Evolutionary conservation across 1,140 invertebrate species (phyloP), one percentile per base, ranked within the genome.

Genomic region (Ooceraea biroi): DNA sequence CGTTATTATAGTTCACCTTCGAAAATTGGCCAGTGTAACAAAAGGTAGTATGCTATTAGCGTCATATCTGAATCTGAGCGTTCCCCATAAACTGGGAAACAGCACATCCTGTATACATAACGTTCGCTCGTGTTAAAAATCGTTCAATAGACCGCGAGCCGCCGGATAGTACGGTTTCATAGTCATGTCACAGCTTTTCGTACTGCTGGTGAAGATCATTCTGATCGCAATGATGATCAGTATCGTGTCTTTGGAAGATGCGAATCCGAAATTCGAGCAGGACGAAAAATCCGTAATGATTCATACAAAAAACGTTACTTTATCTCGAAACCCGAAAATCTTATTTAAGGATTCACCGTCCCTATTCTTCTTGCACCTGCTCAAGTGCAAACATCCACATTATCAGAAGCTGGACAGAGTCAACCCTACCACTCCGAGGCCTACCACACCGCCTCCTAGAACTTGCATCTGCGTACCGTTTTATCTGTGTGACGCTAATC

Each of bases 401-500:
- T 66, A 89, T 55, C 85, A 92, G 8, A 73, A 84, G 8, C 60
- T 92, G 2, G 85, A 92, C 8, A 89, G 72, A 44, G 83, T 92
- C 12, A 22, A 73, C 4, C 90, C 89, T 0, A 85, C 80, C 0
- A 60, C 85, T 0, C 2, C 82, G 2, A 44, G 82, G 0, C n/a
- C n/a, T n/a, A n/a, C n/a, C n/a, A 3, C 30, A 0, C 17, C 76
- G 3, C 0, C 2, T 14, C 22, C 82, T 0, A 14, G 68, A 1
- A 73, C 86, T 57, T 95, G 95, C 78, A 88, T 91, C 30, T 95
- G 95, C 82, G 94, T 95, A 0, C 94, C 94, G 5, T 96, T 95
- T 85, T 96, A 96, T 87, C 91, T 95, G 10, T 96, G 96, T 71
- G 87, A 94, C 41, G 88, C 92, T 36, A 95, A 95, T 25, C 86